Evolutionary conservation across 1,140 invertebrate genomes (phyloP).

Genomic region (Zaprionus inermis): DNA sequence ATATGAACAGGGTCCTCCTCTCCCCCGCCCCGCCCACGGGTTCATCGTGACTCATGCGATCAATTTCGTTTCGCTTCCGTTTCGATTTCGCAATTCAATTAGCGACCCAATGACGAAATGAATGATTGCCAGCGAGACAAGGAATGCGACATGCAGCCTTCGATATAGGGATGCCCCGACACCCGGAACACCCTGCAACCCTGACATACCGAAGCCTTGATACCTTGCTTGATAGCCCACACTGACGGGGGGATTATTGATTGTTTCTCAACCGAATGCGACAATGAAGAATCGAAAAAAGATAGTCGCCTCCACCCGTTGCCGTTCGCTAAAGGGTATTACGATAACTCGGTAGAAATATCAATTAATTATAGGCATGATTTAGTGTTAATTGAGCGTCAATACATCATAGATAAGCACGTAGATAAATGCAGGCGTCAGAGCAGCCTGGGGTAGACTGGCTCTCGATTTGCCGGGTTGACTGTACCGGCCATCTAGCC

Average conservation of each 20-base stretch:
- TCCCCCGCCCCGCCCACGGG: too few relatives aligned
- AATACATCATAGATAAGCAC: conserved; percentile 23
- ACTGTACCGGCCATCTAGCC: neutral
- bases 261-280: conserved; percentile 41
- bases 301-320: neutral
- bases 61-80: conserved; percentile 57
- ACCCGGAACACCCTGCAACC: neutral
- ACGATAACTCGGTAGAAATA: conserved; percentile 30
- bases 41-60: conserved; percentile 54
- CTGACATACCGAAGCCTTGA: neutral
- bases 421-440: conserved; percentile 20
- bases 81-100: conserved; percentile 72
- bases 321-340: neutral
- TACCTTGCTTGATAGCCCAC: neutral
- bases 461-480: neutral
- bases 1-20: neutral
- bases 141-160: conserved; percentile 15
- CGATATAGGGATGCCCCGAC: neutral
- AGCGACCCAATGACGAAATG: conserved; percentile 70
- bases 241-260: conserved; percentile 53
- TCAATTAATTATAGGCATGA: conserved; percentile 70
- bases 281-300: neutral
- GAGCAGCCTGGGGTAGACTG: conserved; percentile 10
- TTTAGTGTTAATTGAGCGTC: conserved; percentile 74
- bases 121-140: conserved; percentile 59